Percentiles rank a stretch among this genome's conserved stretches.
Evolutionary conservation across 2,797 vertebrate species (phyloP).

Genomic region (Aldrovandia affinis): DNA sequence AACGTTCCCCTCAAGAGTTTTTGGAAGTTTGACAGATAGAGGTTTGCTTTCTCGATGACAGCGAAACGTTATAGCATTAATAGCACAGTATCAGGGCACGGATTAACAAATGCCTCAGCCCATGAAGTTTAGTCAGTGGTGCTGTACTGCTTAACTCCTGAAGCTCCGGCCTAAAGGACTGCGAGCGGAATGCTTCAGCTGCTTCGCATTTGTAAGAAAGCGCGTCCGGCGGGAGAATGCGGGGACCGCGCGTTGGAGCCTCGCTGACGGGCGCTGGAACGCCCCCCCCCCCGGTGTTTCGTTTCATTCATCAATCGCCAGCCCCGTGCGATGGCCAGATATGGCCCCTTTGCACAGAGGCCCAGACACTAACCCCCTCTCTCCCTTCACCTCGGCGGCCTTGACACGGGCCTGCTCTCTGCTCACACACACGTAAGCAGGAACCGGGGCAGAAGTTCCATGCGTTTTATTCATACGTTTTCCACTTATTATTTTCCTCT

Average conservation of each 20-base stretch:
- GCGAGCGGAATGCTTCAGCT: no score
- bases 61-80: neutral
- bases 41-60: neutral
- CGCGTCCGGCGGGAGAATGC: conserved; percentile 9
- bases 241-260: conserved; percentile 17
- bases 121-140: neutral
- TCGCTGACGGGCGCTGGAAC: conserved; percentile 27
- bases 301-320: conserved; percentile 39
- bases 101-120: neutral
- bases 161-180: no score
- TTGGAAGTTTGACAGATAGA: neutral
- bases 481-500: neutral
- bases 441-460: no score
- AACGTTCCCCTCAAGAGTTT: neutral
- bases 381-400: neutral
- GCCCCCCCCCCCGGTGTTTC: conserved; percentile 26
- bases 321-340: neutral
- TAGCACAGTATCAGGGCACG: neutral
- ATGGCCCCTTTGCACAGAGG: neutral
- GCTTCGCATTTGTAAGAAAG: no score
- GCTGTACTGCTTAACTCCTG: no score
- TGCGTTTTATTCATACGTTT: no score
- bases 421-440: conserved; percentile 13
- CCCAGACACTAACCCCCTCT: conserved; percentile 5
- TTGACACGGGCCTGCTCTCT: neutral